These are phyloP conservation scores for Dicentrarchus labrax DNA, from an alignment of 2,113 vertebrate species.

Conservation along the genomic window DNA sequence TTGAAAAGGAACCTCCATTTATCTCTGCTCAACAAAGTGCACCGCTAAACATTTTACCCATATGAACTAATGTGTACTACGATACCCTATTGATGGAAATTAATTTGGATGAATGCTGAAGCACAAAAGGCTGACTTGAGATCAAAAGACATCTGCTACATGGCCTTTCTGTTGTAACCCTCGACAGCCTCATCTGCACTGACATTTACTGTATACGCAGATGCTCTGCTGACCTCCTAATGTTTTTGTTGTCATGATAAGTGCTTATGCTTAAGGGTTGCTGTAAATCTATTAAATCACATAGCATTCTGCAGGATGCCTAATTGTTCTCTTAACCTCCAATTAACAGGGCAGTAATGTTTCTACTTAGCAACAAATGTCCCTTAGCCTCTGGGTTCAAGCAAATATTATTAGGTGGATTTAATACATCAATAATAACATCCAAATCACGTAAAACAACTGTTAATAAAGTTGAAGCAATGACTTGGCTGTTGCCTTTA, in stretches of 20 bases:
- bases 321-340: conserved; percentile 51
- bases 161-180: conserved; percentile 43
- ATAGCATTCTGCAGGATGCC: conserved; percentile 21
- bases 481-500: background rate
- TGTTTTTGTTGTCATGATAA: conserved; percentile 67
- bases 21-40: conserved; percentile 70
- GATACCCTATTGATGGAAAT: conserved; percentile 56
- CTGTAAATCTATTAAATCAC: conserved; percentile 55
- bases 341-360: conserved; percentile 47
- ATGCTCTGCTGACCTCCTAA: conserved; percentile 46
- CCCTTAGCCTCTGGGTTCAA: conserved; percentile 19
- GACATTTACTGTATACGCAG: conserved; percentile 49
- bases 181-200: conserved; percentile 42
- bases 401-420: conserved; percentile 32
- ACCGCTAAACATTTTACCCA: conserved; percentile 43
- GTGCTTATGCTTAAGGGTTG: conserved; percentile 54
- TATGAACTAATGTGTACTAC: conserved; percentile 69
- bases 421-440: conserved; percentile 18
- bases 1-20: conserved; percentile 60
- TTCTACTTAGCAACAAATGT: conserved; percentile 23
- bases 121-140: conserved; percentile 34
- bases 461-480: conserved; percentile 5
- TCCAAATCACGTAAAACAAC: conserved; percentile 10
- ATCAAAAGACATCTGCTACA: conserved; percentile 63
- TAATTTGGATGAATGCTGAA: conserved; percentile 46